Percentiles rank a stretch among this genome's conserved stretches.
phyloP scores from a whole-genome alignment of 2,797 vertebrate species.

The Macrochelys suwanniensis region DNA sequence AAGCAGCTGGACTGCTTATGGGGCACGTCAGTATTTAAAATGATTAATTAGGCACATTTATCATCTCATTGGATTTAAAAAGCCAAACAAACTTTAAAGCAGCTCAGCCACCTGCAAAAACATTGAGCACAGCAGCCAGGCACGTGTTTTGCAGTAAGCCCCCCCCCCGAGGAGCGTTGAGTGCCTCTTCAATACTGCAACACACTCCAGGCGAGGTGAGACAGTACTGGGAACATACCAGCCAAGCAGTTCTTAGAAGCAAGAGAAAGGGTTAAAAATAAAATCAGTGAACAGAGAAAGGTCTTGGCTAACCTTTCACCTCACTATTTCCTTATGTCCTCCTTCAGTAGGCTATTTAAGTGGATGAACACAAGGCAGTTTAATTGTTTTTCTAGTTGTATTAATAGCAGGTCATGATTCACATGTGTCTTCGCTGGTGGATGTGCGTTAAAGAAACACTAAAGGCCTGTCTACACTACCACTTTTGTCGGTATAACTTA shows the following conservation, averaged over 20 bases:
- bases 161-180: too few relatives aligned
- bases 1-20: background rate
- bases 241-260: fast-evolving
- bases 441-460: background rate
- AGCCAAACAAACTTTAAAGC: background rate
- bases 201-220: fast-evolving
- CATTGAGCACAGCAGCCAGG: fast-evolving
- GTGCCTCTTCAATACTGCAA: background rate
- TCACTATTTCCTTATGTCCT: background rate
- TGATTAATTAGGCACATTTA: too few relatives aligned
- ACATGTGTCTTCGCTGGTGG: background rate
- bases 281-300: background rate
- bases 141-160: background rate
- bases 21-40: too few relatives aligned
- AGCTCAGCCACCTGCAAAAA: background rate
- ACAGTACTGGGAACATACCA: background rate
- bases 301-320: background rate
- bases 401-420: background rate
- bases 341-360: background rate
- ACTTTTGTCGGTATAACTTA: too few relatives aligned
- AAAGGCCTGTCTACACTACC: too few relatives aligned
- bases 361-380: background rate
- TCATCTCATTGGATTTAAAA: background rate
- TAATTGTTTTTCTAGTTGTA: background rate
- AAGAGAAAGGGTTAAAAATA: background rate